A percentile compares a stretch with the other conserved stretches of the same genome.
These are phyloP conservation scores for Monoplex corrugatus DNA, from an alignment of 2,888 invertebrate species.

Conservation along the genomic window DNA sequence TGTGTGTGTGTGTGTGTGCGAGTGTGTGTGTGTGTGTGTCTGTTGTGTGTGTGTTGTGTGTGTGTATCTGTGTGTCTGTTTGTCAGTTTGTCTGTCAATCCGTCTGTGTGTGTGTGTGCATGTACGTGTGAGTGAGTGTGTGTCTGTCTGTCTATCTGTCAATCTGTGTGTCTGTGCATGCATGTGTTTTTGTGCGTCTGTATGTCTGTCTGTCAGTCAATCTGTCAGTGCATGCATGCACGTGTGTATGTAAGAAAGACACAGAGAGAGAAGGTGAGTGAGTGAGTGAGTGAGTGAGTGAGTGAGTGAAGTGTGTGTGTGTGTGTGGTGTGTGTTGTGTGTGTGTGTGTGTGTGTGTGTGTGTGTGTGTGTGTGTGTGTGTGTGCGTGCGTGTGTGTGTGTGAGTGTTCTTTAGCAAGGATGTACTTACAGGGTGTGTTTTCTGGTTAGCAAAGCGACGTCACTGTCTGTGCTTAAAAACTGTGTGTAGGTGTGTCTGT, in stretches of 20 bases:
- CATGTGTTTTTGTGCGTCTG: slow-evolving; percentile 11
- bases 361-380: not conserved
- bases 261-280: not conserved
- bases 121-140: not conserved
- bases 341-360: slow-evolving; percentile 34
- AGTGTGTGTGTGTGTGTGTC: slow-evolving; percentile 43
- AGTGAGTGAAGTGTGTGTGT: slow-evolving; percentile 41
- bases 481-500: not conserved
- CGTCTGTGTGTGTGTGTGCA: no score
- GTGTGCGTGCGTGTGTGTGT: not conserved
- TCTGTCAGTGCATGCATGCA: no score
- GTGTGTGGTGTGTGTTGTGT: slow-evolving; percentile 34
- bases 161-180: not conserved
- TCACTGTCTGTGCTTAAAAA: not conserved
- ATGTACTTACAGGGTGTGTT: no score
- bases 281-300: not conserved
- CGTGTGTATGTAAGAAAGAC: not conserved
- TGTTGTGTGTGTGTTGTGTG: not conserved
- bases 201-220: not conserved
- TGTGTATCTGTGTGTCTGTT: not conserved
- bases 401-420: no score
- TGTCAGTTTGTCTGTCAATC: not conserved
- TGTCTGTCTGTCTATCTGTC: not conserved
- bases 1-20: slow-evolving; percentile 47
- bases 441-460: no score